Conservation (phyloP, 1,140 invertebrate species). For the Aphelinus certus region DNA sequence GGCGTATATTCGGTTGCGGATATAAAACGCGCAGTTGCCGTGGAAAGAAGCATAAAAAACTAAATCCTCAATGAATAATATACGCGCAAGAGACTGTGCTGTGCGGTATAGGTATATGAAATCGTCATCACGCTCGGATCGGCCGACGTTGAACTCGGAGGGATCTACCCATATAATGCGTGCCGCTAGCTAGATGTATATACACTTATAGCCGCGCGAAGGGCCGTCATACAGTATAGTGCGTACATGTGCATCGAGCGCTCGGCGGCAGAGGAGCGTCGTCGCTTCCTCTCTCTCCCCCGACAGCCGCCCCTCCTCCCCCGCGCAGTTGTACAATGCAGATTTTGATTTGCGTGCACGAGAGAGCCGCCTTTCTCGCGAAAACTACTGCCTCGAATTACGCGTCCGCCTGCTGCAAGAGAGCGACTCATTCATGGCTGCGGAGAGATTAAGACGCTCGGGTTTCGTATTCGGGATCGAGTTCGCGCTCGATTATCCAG, state of each 20-base stretch:
- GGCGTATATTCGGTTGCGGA: no score
- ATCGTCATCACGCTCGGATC: slow-evolving; percentile 8
- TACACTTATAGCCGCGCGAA: no score
- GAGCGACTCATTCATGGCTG: neutral
- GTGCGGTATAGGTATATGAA: neutral
- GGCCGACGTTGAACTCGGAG: slow-evolving; percentile 11
- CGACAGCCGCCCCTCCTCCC: slow-evolving; percentile 52
- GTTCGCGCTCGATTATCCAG: slow-evolving; percentile 14
- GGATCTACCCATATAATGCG: no score
- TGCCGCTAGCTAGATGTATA: no score
- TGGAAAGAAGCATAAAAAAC: no score
- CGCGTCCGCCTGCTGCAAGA: neutral
- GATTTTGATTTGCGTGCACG: slow-evolving; percentile 18
- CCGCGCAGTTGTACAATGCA: slow-evolving; percentile 28
- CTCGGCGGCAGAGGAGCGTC: no score
- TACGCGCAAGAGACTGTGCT: no score
- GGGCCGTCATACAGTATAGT: no score
- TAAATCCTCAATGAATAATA: no score
- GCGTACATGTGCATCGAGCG: no score
- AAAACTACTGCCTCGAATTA: slow-evolving; percentile 28
- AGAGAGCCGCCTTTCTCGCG: neutral
- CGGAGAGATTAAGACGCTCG: slow-evolving; percentile 3
- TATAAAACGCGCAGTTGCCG: no score
- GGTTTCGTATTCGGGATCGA: slow-evolving; percentile 20
- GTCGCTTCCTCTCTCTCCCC: slow-evolving; percentile 36